Conservation (phyloP, 2,888 invertebrate species). For the Plebejus argus region DNA sequence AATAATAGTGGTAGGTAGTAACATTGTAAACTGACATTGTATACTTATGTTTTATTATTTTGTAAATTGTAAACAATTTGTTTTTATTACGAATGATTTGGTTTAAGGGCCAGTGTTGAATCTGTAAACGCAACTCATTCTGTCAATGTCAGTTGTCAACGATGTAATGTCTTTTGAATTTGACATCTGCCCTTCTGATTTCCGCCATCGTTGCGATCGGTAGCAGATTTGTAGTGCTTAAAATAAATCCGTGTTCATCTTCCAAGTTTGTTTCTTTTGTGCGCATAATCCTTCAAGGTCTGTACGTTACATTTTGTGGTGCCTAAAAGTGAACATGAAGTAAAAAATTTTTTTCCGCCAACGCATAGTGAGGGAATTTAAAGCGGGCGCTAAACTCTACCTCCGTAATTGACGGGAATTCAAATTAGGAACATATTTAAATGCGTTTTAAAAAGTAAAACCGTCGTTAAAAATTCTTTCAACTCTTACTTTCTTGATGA, state of each 20-base stretch:
- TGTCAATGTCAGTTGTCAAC: no score
- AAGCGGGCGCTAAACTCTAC: not conserved
- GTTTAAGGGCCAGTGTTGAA: no score
- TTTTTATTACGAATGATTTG: no score
- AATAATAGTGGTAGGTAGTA: no score
- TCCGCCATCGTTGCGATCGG: no score
- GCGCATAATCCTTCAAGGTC: not conserved
- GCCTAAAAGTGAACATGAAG: not conserved
- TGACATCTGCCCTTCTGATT: no score
- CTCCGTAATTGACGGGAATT: not conserved
- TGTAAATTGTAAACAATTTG: no score
- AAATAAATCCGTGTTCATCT: not conserved
- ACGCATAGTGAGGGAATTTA: not conserved
- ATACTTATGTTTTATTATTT: no score
- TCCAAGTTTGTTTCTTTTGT: not conserved
- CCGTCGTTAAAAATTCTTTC: conserved; percentile 25
- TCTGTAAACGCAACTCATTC: no score
- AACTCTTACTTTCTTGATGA: conserved; percentile 37
- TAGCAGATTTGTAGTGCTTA: not conserved
- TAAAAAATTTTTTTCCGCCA: not conserved
- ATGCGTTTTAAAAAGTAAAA: conserved; percentile 12
- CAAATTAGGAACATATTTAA: conserved; percentile 12
- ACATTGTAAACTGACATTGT: no score
- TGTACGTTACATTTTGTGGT: not conserved
- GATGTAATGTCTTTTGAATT: no score